Percentiles rank a stretch among this genome's conserved stretches.
Conservation (phyloP, 2,797 vertebrate genomes). For the Zenarchopterus dispar region DNA sequence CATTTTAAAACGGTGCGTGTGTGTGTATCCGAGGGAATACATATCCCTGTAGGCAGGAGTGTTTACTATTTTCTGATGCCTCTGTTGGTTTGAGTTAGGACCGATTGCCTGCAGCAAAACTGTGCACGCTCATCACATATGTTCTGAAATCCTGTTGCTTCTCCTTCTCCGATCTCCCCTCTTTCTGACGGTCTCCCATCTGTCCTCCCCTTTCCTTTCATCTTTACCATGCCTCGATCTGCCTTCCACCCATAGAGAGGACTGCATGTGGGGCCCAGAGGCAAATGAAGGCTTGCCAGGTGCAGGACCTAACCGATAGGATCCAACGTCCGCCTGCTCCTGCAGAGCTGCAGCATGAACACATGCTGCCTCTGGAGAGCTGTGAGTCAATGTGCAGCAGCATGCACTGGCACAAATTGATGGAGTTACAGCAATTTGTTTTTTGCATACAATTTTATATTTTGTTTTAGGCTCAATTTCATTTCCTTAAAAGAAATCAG, state of each 20-base stretch:
- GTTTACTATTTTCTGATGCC: slow-evolving; percentile 61
- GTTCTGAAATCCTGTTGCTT: slow-evolving; percentile 64
- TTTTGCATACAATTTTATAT: slow-evolving; percentile 1
- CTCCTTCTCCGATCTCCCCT: slow-evolving; percentile 34
- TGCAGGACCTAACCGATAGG: slow-evolving; percentile 90
- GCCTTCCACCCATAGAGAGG: slow-evolving; percentile 67
- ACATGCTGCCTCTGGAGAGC: slow-evolving; percentile 57
- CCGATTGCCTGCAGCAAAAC: slow-evolving; percentile 61
- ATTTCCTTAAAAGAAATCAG: background rate
- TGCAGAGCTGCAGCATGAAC: slow-evolving; percentile 76
- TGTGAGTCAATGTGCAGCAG: slow-evolving; percentile 59
- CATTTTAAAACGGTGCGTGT: slow-evolving; percentile 41
- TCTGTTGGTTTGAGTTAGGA: slow-evolving; percentile 60
- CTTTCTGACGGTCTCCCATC: slow-evolving; percentile 58
- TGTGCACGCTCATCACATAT: slow-evolving; percentile 67
- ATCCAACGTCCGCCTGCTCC: slow-evolving; percentile 86
- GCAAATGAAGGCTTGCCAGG: slow-evolving; percentile 90
- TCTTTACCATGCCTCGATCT: slow-evolving; percentile 27
- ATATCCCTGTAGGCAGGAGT: slow-evolving; percentile 47
- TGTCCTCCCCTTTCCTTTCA: slow-evolving; percentile 46
- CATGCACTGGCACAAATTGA: slow-evolving; percentile 2
- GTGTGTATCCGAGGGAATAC: slow-evolving; percentile 34
- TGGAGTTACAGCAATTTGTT: no score
- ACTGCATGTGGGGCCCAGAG: slow-evolving; percentile 84
- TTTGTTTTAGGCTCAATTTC: background rate